phyloP scores from a whole-genome alignment of 2,888 invertebrate species.

The Anthophora plumipes region DNA sequence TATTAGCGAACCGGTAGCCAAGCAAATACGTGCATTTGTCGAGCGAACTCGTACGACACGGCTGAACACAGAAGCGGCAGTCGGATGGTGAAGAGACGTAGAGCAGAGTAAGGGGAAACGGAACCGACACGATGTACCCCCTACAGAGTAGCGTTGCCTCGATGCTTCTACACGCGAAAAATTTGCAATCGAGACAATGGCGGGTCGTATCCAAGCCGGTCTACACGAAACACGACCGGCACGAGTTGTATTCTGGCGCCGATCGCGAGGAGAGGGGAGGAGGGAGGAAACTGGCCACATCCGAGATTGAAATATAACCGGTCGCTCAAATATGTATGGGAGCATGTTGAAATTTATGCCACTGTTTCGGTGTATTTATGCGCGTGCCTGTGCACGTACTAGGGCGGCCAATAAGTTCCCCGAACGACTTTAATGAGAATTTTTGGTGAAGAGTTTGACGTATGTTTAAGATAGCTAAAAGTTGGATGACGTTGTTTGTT shows the following conservation, averaged over 20 bases:
- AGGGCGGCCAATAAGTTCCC: slow-evolving; percentile 35
- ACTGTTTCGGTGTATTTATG: slow-evolving; percentile 29
- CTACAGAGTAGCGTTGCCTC: slow-evolving; percentile 72
- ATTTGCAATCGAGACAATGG: slow-evolving; percentile 84
- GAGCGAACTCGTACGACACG: slow-evolving; percentile 65
- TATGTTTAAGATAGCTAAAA: not conserved
- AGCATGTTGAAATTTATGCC: slow-evolving; percentile 68
- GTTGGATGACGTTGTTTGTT: no score
- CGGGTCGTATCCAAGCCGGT: slow-evolving; percentile 66
- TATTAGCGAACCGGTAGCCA: slow-evolving; percentile 68
- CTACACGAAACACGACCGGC: slow-evolving; percentile 80
- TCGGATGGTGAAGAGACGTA: not conserved
- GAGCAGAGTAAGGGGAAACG: slow-evolving; percentile 18
- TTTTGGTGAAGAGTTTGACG: slow-evolving; percentile 13
- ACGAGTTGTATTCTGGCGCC: slow-evolving; percentile 83
- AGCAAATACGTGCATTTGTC: slow-evolving; percentile 75
- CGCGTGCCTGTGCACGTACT: not conserved
- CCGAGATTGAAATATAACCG: slow-evolving; percentile 82
- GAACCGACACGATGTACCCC: slow-evolving; percentile 75
- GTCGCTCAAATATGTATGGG: slow-evolving; percentile 77
- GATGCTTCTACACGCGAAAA: slow-evolving; percentile 79
- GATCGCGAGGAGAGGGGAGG: slow-evolving; percentile 73
- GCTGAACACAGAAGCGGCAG: slow-evolving; percentile 45
- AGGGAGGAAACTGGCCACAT: slow-evolving; percentile 51
- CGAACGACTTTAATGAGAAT: slow-evolving; percentile 6